phyloP scores from a whole-genome alignment of 2,113 vertebrate species.

The Dicentrarchus labrax region DNA sequence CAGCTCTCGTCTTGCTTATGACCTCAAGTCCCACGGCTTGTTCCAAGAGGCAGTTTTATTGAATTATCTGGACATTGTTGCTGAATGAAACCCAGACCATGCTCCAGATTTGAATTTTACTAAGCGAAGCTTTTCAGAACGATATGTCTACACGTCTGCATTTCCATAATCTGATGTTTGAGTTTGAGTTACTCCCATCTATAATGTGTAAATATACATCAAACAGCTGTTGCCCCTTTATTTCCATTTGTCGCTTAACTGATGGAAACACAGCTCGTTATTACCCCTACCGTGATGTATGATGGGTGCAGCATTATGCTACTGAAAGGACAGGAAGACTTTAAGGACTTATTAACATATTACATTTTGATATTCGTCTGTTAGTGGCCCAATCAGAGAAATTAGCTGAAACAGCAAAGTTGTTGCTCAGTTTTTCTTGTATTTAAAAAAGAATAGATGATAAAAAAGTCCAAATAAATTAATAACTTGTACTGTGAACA shows the following conservation, averaged over 20 bases:
- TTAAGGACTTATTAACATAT: background rate
- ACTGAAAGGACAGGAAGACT: background rate
- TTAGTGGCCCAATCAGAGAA: background rate
- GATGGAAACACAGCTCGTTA: background rate
- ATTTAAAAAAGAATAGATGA: background rate
- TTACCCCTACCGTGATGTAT: background rate
- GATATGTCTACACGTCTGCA: accelerated
- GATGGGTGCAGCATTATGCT: background rate
- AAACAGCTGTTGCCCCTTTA: too few species aligned
- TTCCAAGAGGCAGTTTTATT: background rate
- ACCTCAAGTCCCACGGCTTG: background rate
- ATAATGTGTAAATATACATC: background rate
- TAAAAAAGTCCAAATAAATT: too few species aligned
- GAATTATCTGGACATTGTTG: background rate
- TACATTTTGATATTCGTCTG: background rate
- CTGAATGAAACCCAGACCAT: background rate
- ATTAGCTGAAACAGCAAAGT: background rate
- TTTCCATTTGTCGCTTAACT: background rate
- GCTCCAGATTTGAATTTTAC: background rate
- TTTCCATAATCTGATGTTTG: too few species aligned
- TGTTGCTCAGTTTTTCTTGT: background rate
- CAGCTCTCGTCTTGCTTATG: background rate
- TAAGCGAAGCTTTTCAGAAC: too few species aligned
- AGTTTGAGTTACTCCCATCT: background rate
- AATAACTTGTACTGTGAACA: background rate